These are phyloP conservation scores for Montipora capricornis DNA, from an alignment of 64 coral and sea anemone species.

Conservation along the genomic window DNA sequence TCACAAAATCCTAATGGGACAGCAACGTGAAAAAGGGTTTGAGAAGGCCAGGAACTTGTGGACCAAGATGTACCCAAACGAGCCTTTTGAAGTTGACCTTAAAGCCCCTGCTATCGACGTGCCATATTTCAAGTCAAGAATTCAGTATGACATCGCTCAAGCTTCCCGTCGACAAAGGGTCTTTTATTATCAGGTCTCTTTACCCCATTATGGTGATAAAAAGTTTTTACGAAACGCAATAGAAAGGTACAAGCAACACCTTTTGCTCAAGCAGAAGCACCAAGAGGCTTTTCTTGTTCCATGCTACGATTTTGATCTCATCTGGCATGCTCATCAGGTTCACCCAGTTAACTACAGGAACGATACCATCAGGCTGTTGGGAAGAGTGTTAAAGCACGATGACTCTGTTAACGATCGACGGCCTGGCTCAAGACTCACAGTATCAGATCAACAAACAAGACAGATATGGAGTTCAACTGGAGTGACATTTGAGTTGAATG, in stretches of 20 bases:
- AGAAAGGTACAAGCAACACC: constrained; percentile 52
- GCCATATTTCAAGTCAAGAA: not conserved
- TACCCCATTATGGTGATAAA: constrained; percentile 62
- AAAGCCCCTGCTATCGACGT: not conserved
- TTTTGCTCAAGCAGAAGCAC: constrained; percentile 42
- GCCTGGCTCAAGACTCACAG: constrained; percentile 53
- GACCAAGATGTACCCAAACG: constrained; percentile 22
- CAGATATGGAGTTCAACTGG: constrained; percentile 36
- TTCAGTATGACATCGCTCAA: constrained; percentile 45
- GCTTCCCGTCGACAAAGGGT: constrained; percentile 39
- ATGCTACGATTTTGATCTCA: not conserved
- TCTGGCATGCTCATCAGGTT: not conserved
- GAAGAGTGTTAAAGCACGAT: constrained; percentile 64
- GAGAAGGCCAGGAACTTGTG: constrained; percentile 24
- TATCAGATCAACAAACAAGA: constrained; percentile 34
- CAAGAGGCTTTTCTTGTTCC: constrained; percentile 58
- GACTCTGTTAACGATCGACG: constrained; percentile 63
- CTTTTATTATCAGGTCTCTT: constrained; percentile 61
- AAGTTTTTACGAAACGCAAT: constrained; percentile 56
- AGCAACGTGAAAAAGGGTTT: constrained; percentile 5
- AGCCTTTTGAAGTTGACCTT: constrained; percentile 67
- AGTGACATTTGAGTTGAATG: constrained; percentile 25
- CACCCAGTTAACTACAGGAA: not conserved
- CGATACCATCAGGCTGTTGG: constrained; percentile 46
- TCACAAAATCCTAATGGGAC: constrained; percentile 21